A percentile compares a stretch with the other conserved stretches of the same genome.
Conservation (phyloP, 2,797 vertebrate genomes). For the Chelonia mydas region DNA sequence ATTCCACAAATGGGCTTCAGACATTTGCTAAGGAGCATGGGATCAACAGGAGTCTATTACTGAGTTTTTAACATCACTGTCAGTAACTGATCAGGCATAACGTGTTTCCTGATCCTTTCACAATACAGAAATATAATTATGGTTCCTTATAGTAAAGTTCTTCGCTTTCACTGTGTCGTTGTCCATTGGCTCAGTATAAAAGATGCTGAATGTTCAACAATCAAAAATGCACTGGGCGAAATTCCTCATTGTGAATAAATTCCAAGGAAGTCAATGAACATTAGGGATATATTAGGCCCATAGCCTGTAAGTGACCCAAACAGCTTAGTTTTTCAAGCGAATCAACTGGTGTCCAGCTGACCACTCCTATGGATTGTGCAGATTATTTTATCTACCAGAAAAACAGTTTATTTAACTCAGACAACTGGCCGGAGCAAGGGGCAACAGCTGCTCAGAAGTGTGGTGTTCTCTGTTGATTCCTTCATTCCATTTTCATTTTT, state of each 20-base stretch:
- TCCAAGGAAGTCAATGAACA: neutral
- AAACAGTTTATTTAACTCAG: neutral
- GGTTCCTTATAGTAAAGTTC: neutral
- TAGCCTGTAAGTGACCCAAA: neutral
- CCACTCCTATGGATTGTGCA: neutral
- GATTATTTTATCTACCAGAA: neutral
- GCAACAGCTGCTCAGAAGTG: rapidly evolving
- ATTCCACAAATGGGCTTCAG: rapidly evolving
- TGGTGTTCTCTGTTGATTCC: neutral
- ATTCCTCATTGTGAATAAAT: neutral
- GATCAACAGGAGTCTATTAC: neutral
- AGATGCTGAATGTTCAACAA: neutral
- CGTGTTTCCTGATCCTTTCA: neutral
- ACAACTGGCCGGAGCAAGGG: neutral
- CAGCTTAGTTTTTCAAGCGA: neutral
- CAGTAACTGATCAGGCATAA: neutral
- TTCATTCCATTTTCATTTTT: neutral
- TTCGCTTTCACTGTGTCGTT: neutral
- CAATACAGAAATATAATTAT: neutral
- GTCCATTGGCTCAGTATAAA: neutral
- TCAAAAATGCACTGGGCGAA: neutral
- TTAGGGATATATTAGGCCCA: neutral
- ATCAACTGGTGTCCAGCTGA: neutral
- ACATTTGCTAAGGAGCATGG: rapidly evolving
- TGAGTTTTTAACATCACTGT: neutral